Percentiles rank a stretch among this genome's conserved stretches.
Conservation (phyloP, 2,113 vertebrate genomes). For the Chaetodon auriga region DNA sequence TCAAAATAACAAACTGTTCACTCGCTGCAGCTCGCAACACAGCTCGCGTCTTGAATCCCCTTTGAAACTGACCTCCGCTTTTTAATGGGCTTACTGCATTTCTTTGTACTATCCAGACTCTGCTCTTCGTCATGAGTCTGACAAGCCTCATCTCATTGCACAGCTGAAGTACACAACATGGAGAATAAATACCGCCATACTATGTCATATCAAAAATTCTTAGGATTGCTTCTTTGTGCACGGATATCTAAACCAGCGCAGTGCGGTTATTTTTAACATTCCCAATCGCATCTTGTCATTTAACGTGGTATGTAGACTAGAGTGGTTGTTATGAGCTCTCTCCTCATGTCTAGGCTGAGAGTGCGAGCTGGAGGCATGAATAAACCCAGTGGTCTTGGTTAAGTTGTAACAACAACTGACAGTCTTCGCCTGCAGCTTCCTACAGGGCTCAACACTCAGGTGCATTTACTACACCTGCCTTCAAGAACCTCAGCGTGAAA, state of each 20-base stretch:
- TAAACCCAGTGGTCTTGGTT: conserved; percentile 61
- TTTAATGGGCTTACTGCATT: conserved; percentile 57
- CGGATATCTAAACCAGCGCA: conserved; percentile 40
- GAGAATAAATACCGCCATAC: conserved; percentile 34
- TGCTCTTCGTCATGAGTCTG: conserved; percentile 40
- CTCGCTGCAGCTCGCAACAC: neutral
- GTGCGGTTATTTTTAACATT: conserved; percentile 71
- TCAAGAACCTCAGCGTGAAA: conserved; percentile 52
- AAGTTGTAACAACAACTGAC: conserved; percentile 79
- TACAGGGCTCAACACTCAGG: conserved; percentile 72
- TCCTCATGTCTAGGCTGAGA: conserved; percentile 57
- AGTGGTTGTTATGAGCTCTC: conserved; percentile 47
- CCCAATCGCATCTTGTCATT: conserved; percentile 66
- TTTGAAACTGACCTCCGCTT: conserved; percentile 35
- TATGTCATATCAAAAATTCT: conserved; percentile 34
- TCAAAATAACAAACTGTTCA: conserved; percentile 31
- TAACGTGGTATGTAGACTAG: conserved; percentile 46
- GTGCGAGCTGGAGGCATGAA: conserved; percentile 70
- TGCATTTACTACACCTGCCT: conserved; percentile 75
- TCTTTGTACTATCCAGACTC: conserved; percentile 61
- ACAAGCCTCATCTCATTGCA: conserved; percentile 45
- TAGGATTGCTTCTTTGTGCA: conserved; percentile 38
- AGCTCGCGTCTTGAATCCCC: conserved; percentile 16
- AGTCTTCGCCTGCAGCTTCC: conserved; percentile 73
- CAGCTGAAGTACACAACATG: conserved; percentile 34